A percentile compares a stretch with the other conserved stretches of the same genome.
Evolutionary conservation across 2,888 invertebrate species (phyloP).

Genomic region (Pherbina coryleti): DNA sequence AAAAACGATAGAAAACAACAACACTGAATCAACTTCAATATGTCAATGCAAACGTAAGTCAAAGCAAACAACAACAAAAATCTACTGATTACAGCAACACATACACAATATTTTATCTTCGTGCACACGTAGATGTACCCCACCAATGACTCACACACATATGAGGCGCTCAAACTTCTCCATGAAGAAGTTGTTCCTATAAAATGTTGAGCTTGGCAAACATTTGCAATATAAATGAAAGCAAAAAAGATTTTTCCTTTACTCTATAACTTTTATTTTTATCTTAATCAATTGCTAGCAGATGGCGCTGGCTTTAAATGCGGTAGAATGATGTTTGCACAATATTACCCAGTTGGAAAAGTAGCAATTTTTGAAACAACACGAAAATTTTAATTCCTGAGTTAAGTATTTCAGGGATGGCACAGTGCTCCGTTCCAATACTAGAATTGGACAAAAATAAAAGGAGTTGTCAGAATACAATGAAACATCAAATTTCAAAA

Average conservation of each 20-base stretch:
- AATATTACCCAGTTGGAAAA: too few relatives aligned
- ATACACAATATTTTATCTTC: neutral
- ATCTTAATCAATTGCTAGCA: conserved; percentile 20
- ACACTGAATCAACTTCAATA: conserved; percentile 17
- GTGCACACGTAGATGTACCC: neutral
- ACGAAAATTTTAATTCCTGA: too few relatives aligned
- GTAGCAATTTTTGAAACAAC: too few relatives aligned
- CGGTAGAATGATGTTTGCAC: neutral
- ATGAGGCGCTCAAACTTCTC: neutral
- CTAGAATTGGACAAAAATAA: too few relatives aligned
- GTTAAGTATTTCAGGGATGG: too few relatives aligned
- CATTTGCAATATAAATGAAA: conserved; percentile 34
- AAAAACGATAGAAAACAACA: neutral
- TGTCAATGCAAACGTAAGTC: conserved; percentile 22
- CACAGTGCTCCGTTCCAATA: too few relatives aligned
- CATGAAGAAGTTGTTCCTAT: conserved; percentile 5
- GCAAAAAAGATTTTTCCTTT: neutral
- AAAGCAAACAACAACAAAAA: neutral
- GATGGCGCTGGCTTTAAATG: conserved; percentile 4
- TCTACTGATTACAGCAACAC: neutral
- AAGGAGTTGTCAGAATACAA: too few relatives aligned
- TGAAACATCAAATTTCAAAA: too few relatives aligned
- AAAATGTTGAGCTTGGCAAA: conserved; percentile 12
- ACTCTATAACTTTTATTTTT: neutral
- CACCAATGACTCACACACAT: neutral